phyloP scores from a whole-genome alignment of 2,113 vertebrate genomes.

The Mellivora capensis region DNA sequence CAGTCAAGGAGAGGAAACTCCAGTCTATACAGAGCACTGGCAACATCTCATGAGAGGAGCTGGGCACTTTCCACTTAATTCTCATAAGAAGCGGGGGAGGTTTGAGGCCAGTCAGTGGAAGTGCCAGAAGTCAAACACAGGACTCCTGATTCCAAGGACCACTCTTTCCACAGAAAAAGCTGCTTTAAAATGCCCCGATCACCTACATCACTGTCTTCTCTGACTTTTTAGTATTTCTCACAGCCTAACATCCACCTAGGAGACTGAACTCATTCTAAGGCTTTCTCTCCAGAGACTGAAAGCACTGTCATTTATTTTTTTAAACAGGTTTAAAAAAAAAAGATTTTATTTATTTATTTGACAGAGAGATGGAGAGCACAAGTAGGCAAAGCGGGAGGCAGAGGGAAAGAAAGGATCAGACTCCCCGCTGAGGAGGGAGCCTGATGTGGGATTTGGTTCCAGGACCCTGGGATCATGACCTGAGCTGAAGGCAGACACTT shows the following conservation, averaged over 20 bases:
- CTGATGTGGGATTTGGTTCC: too few relatives aligned
- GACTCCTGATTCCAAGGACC: neutral
- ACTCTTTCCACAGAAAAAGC: neutral
- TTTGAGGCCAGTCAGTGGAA: neutral
- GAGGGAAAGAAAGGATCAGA: too few relatives aligned
- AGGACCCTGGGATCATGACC: too few relatives aligned
- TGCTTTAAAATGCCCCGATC: neutral
- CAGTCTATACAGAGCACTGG: neutral
- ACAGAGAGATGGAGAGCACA: too few relatives aligned
- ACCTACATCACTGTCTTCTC: neutral
- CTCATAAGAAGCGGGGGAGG: neutral
- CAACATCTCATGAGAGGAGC: neutral
- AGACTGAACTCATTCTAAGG: neutral
- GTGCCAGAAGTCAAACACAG: neutral
- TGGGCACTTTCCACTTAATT: neutral
- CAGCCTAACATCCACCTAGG: neutral
- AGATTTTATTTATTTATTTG: too few relatives aligned
- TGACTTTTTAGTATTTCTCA: neutral
- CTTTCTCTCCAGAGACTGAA: neutral
- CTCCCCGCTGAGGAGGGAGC: too few relatives aligned
- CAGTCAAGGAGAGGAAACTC: neutral
- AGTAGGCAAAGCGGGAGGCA: too few relatives aligned
- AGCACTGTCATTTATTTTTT: neutral
- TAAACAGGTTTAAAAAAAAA: too few relatives aligned
- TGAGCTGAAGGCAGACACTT: too few relatives aligned